phyloP scores from a whole-genome alignment of 2,113 vertebrate genomes.

The Eptatretus burgeri region DNA sequence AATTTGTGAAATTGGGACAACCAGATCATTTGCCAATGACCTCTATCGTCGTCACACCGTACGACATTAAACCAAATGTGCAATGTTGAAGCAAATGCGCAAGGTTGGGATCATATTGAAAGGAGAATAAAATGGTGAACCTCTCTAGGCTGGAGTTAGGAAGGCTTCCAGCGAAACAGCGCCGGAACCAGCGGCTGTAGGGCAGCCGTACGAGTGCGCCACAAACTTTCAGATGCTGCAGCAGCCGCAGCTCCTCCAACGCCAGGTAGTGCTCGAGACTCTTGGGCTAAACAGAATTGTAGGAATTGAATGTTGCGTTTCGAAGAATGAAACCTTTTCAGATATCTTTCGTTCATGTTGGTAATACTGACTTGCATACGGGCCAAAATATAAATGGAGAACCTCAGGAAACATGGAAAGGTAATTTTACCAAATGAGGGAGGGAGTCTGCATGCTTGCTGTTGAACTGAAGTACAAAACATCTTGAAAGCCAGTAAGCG shows the following conservation, averaged over 20 bases:
- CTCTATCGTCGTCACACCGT: background rate
- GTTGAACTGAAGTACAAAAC: constrained; percentile 55
- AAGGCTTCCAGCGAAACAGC: constrained; percentile 72
- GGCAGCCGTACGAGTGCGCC: constrained; percentile 35
- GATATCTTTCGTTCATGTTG: no score
- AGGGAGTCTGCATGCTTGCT: constrained; percentile 54
- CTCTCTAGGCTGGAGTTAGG: constrained; percentile 80
- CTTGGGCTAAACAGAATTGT: constrained; percentile 35
- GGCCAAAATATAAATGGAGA: background rate
- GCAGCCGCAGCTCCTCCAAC: constrained; percentile 47
- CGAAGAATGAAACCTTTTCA: no score
- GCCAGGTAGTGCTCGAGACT: constrained; percentile 66
- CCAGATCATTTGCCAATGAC: background rate
- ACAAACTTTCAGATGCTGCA: constrained; percentile 36
- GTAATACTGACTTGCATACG: no score
- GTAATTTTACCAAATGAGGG: constrained; percentile 34
- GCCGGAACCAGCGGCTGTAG: constrained; percentile 53
- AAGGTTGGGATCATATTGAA: background rate
- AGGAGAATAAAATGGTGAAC: constrained; percentile 15
- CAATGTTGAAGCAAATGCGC: background rate
- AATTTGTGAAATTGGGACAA: background rate
- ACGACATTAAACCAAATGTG: background rate
- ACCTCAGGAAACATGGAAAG: no score
- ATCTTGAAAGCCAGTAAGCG: constrained; percentile 67
- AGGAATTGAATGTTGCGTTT: constrained; percentile 8